Evolutionary conservation across 2,113 vertebrate species (phyloP), one percentile per base, ranked within the genome.

Genomic region (Meles meles): DNA sequence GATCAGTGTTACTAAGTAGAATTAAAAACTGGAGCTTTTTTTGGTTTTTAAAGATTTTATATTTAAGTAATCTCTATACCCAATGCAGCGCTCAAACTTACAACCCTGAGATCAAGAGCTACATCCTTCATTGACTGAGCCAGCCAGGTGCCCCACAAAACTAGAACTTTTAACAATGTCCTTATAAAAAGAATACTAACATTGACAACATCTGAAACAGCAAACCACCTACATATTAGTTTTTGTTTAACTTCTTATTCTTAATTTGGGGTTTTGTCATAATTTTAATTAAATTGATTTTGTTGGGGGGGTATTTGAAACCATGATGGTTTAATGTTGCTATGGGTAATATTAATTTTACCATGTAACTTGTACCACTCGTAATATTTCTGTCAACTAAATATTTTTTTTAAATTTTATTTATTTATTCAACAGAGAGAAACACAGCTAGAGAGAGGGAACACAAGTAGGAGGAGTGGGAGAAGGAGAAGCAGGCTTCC

Each of bases 151-250:
- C 27, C 15, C 74, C 29, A 8, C 27, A 77, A 96, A 80, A 34
- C 83, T 47, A 88, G 47, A 34, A 88, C 65, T 84, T 76, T 59
- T 79, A 94, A 79, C 31, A 87, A 74, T 42, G 18, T 44, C 31
- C n/a, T 94, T 65, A 96, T 14, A 59, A 93, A 93, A 93, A 84
- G 10, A 83, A 83, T 34, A 77, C 69, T 63, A 84, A 92, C 49
- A 87, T 5, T 39, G 69, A 86, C 25, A 82, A 59, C 21, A 96
- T 49, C 39, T 95, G 39, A 97, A 95, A 90, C 8, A 90, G 42
- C 9, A 65, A 92, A 89, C 31, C 21, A 92, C 17, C 55, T 67
- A 69, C 5, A 39, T 65, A 89, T 61, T 76, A 82, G 17, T 39
- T 91, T 90, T 82, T 87, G 4, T 55, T 90, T 77, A 90, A 89